A percentile compares a stretch with the other conserved stretches of the same genome.
These are phyloP conservation scores for Bubo blakistoni DNA, from an alignment of 2,113 vertebrate genomes.

Conservation along the genomic window DNA sequence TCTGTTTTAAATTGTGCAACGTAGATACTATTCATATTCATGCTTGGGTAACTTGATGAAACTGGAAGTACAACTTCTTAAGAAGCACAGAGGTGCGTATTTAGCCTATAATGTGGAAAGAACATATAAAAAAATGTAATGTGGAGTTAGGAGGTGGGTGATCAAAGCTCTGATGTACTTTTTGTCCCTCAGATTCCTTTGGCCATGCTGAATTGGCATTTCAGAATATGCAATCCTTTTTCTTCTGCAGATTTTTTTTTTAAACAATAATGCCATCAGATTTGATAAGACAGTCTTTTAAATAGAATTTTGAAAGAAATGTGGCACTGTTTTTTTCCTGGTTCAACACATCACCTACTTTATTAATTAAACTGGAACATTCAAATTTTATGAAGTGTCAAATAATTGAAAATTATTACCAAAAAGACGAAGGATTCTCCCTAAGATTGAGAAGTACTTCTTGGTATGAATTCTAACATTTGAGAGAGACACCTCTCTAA, in stretches of 20 bases:
- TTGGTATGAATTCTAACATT: not conserved
- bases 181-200: not conserved
- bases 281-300: not conserved
- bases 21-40: not conserved
- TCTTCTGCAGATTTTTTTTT: not conserved
- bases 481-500: not conserved
- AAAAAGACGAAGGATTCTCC: not conserved
- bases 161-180: not conserved
- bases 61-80: not conserved
- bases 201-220: not conserved
- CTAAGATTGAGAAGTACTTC: not conserved
- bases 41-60: not conserved
- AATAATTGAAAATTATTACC: not conserved
- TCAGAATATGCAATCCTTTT: not conserved
- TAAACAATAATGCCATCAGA: not conserved
- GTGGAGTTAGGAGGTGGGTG: not conserved
- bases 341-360: not conserved
- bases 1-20: not conserved
- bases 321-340: not conserved
- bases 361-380: not conserved
- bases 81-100: not conserved
- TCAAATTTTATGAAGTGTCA: not conserved
- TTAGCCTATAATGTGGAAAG: not conserved
- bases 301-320: not conserved
- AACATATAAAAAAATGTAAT: not conserved